phyloP scores from a whole-genome alignment of 2,113 vertebrate genomes.

The Hyaena hyaena region DNA sequence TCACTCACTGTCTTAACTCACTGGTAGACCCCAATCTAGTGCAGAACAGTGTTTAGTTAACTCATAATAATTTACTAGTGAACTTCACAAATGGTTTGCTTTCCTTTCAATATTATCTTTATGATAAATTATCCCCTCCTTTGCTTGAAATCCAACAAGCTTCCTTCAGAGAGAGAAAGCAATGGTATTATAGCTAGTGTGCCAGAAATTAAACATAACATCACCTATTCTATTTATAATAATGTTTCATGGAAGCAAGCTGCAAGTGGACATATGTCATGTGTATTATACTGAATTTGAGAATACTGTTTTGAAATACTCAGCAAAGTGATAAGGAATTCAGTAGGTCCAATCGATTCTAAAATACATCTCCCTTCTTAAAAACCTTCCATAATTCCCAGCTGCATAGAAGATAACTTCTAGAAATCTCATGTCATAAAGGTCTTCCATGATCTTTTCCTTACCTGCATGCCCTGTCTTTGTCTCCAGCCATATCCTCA shows the following conservation, averaged over 20 bases:
- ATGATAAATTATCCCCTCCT: neutral
- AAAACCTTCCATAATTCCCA: neutral
- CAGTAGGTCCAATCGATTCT: neutral
- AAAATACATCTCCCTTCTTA: neutral
- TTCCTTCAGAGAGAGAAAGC: neutral
- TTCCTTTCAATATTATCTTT: constrained; percentile 22
- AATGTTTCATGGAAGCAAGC: neutral
- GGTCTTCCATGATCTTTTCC: neutral
- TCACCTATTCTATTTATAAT: neutral
- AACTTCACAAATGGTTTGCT: neutral
- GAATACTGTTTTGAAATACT: neutral
- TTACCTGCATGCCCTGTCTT: neutral
- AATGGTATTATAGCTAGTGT: neutral
- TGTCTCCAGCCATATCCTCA: neutral
- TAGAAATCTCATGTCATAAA: neutral
- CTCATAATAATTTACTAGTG: neutral
- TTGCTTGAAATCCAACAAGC: neutral
- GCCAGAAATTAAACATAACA: neutral
- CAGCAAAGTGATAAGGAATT: neutral
- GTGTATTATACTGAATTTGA: neutral
- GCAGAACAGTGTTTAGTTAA: neutral
- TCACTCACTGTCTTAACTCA: neutral
- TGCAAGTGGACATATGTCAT: too few relatives aligned
- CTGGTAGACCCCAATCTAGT: neutral
- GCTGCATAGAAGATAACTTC: neutral